These are phyloP conservation scores for Grantiella picta DNA, from an alignment of 2,113 vertebrate species.

Conservation along the genomic window DNA sequence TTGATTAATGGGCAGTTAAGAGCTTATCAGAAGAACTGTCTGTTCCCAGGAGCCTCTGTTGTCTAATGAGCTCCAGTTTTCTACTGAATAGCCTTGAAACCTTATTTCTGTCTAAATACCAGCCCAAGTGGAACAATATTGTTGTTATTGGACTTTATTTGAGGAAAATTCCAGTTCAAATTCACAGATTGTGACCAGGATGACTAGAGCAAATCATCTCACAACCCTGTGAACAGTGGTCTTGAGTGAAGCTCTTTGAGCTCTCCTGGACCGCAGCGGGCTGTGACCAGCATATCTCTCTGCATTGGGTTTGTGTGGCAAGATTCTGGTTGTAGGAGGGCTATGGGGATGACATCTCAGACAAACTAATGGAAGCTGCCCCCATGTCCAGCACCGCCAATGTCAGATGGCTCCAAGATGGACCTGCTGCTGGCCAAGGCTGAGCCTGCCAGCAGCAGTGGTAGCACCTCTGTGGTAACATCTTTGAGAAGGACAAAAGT, in stretches of 20 bases:
- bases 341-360: background rate
- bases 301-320: background rate
- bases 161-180: background rate
- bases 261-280: background rate
- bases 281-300: background rate
- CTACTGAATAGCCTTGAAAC: background rate
- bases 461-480: background rate
- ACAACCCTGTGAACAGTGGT: background rate
- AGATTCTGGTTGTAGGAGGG: background rate
- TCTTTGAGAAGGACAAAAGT: background rate
- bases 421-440: background rate
- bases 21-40: background rate
- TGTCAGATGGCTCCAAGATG: background rate
- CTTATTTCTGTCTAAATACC: background rate
- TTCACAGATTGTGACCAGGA: background rate
- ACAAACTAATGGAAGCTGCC: background rate
- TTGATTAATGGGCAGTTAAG: background rate
- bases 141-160: background rate
- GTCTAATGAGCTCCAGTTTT: background rate
- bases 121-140: background rate
- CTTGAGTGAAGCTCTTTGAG: background rate
- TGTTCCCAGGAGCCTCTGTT: background rate
- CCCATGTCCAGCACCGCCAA: background rate
- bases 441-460: background rate
- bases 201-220: background rate